These are phyloP conservation scores for Hirudo medicinalis DNA, from an alignment of 1,140 invertebrate genomes.

Conservation along the genomic window DNA sequence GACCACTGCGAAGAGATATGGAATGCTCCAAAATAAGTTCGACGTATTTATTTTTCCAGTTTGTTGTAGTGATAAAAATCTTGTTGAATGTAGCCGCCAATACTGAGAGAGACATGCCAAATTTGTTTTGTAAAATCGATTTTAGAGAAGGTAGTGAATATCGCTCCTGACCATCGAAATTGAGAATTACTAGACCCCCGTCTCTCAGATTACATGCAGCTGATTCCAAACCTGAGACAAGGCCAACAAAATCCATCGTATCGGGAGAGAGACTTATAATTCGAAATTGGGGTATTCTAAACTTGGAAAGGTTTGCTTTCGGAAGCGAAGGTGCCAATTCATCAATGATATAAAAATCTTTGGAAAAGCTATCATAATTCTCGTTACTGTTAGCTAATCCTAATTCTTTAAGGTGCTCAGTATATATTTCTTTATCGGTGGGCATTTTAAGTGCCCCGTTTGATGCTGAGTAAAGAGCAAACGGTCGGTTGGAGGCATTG, in stretches of 20 bases:
- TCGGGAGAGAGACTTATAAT: slow-evolving; percentile 13
- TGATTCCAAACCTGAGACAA: slow-evolving; percentile 9
- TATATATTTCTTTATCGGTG: not conserved
- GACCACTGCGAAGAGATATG: too few species aligned
- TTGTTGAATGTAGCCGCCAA: slow-evolving; percentile 11
- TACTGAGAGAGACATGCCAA: not conserved
- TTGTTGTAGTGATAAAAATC: slow-evolving; percentile 16
- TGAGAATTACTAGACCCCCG: slow-evolving; percentile 13
- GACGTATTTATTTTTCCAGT: slow-evolving; percentile 14
- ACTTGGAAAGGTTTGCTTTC: not conserved
- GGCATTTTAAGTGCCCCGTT: not conserved
- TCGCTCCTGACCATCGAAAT: slow-evolving; percentile 6
- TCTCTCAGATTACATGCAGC: slow-evolving; percentile 15
- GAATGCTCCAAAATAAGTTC: not conserved
- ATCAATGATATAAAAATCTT: not conserved
- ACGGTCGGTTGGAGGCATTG: too few species aligned
- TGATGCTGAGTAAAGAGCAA: too few species aligned
- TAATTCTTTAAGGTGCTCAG: not conserved
- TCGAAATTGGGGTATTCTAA: slow-evolving; percentile 17
- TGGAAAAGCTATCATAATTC: not conserved
- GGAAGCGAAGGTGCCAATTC: slow-evolving; percentile 1
- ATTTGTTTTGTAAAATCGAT: not conserved
- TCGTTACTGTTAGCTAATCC: not conserved
- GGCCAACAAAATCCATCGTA: not conserved
- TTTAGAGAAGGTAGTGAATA: too few species aligned